Conservation (phyloP, 1,140 invertebrate genomes). For the Periplaneta americana region DNA sequence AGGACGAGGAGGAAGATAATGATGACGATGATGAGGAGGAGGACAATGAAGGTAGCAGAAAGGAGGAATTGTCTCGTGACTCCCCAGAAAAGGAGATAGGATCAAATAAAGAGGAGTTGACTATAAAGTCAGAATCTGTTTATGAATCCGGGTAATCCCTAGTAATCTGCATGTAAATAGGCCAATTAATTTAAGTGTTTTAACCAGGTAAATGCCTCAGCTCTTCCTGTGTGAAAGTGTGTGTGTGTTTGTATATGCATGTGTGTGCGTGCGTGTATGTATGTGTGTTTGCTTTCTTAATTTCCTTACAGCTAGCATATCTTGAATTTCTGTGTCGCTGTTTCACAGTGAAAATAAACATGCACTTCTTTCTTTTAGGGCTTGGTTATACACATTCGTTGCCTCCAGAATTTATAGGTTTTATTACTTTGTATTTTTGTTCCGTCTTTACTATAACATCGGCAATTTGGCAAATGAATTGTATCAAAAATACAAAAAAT, state of each 20-base stretch:
- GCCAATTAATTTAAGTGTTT: not conserved
- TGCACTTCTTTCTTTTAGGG: not conserved
- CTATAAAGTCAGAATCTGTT: not conserved
- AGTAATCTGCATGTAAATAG: not conserved
- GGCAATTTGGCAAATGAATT: no score
- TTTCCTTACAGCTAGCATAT: not conserved
- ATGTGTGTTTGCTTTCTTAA: not conserved
- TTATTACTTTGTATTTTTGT: no score
- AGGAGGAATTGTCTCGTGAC: not conserved
- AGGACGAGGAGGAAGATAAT: not conserved
- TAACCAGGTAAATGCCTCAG: not conserved
- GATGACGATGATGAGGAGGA: not conserved
- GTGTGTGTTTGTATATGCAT: not conserved
- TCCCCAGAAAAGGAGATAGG: not conserved
- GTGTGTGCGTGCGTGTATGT: not conserved
- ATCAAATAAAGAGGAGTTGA: not conserved
- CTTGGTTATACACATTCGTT: not conserved
- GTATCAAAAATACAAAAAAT: no score
- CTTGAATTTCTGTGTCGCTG: not conserved
- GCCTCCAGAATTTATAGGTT: not conserved
- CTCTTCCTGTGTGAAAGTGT: not conserved
- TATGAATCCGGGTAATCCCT: not conserved
- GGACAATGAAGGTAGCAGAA: not conserved
- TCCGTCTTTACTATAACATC: no score
- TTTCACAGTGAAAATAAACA: not conserved